These are phyloP conservation scores for Phania funesta DNA, from an alignment of 2,888 invertebrate genomes.

Conservation along the genomic window DNA sequence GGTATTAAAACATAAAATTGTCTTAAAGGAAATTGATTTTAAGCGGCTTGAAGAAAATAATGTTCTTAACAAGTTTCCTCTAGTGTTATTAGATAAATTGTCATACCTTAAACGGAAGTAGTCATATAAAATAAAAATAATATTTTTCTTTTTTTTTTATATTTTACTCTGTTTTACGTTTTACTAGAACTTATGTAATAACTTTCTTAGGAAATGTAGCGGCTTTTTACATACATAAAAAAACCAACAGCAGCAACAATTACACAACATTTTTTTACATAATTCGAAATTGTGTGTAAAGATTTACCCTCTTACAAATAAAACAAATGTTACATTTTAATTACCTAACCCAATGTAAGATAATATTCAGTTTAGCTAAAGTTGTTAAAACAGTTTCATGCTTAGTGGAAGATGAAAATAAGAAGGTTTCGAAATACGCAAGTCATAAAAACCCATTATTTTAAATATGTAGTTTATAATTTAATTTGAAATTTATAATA, in stretches of 20 bases:
- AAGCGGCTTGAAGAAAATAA: neutral
- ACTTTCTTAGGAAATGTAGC: constrained; percentile 18
- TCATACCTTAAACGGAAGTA: constrained; percentile 42
- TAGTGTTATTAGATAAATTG: constrained; percentile 2
- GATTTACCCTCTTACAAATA: too few species aligned
- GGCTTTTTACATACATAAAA: neutral
- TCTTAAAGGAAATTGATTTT: constrained; percentile 29
- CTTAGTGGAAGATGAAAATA: neutral
- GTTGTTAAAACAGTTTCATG: constrained; percentile 2
- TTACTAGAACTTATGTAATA: constrained; percentile 42
- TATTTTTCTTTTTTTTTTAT: neutral
- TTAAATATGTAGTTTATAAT: neutral
- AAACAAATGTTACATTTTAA: constrained; percentile 15
- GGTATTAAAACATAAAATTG: neutral
- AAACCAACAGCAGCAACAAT: neutral
- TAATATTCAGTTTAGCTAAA: constrained; percentile 4
- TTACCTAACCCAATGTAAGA: constrained; percentile 10
- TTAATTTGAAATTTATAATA: too few species aligned
- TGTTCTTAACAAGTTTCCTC: constrained; percentile 52
- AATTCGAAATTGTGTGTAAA: neutral
- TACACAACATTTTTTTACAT: neutral
- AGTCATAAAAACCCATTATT: neutral
- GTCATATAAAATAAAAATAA: constrained; percentile 7
- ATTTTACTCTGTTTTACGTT: neutral
- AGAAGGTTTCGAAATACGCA: neutral